phyloP scores from a whole-genome alignment of 2,888 invertebrate genomes.

The Ischnura elegans region DNA sequence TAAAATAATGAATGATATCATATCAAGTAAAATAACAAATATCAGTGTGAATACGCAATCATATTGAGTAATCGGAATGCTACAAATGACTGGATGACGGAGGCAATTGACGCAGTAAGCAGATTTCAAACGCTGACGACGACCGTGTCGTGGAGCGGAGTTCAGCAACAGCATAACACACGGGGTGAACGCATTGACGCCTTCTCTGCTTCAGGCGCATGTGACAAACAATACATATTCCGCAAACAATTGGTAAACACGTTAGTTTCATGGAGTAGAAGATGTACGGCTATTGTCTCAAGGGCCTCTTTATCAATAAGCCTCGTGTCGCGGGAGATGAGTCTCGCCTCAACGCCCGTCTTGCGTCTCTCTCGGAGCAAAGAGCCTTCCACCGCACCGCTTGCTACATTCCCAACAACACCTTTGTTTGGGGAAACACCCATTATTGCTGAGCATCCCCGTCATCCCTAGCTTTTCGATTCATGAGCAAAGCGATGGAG shows the following conservation, averaged over 20 bases:
- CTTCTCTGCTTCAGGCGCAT: too few species aligned
- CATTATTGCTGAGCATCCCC: not conserved
- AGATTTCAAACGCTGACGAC: too few species aligned
- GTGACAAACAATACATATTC: too few species aligned
- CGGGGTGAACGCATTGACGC: too few species aligned
- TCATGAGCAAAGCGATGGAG: not conserved
- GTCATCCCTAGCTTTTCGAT: not conserved
- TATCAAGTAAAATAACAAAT: too few species aligned
- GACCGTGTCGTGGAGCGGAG: too few species aligned
- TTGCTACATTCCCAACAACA: not conserved
- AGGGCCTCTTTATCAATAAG: not conserved
- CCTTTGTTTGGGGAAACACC: not conserved
- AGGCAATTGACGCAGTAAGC: too few species aligned
- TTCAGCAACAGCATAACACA: too few species aligned
- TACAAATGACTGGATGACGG: too few species aligned
- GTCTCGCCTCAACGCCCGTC: not conserved
- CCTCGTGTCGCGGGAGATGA: not conserved
- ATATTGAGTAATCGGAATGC: too few species aligned
- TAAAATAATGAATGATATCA: too few species aligned
- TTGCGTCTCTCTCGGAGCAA: not conserved
- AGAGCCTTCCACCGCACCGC: not conserved
- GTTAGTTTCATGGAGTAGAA: not conserved
- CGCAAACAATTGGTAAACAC: not conserved
- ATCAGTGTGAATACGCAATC: too few species aligned
- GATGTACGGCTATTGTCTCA: not conserved